Evolutionary conservation across 2,797 vertebrate species (phyloP), one percentile per base, ranked within the genome.

Genomic region (Schizopygopsis malacanthus): DNA sequence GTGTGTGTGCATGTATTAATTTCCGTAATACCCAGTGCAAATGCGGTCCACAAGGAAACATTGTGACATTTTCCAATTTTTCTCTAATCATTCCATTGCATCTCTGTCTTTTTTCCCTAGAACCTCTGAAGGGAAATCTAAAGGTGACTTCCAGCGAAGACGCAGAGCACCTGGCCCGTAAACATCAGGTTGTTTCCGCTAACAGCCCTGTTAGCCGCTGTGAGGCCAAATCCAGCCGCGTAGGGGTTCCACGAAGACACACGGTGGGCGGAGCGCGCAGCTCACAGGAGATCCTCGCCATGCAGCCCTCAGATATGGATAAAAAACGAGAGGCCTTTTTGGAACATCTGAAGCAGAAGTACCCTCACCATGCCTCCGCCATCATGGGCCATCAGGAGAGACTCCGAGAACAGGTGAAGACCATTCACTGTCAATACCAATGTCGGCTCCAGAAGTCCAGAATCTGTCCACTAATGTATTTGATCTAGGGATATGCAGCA

Each of bases 351-450:
- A 99, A 99, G 90, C 97, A 98, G 93, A 99, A 99, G 73, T 99
- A 99, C 90, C 98, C 98, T 0, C 98, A 99, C 88, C 98, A 99
- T 87, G 98, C 98, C 79, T 97, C 97, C 0, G 98, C 97, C 2
- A 99, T 99, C 94, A 98, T 98, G 97, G 97, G 97, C 65, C 98
- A 99, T 92, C 98, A 99, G 90, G 98, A 98, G 89, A 95, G 97
- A 90, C 95, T 98, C 86, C 95, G 97, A 92, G 97, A 99, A 91
- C 98, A 99, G 97, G 98, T 99, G 92, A 93, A 85, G 73, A n/a
- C 10, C 52, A 69, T 22, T 25, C 33, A 56, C 28, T 25, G 61
- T 81, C 22, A 75, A 12, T 43, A 56, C 10, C 22, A 73, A 4
- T 37, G 39, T 61, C 12, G 4, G 25, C 45, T 67, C 5, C 28